Evolutionary conservation across 1,140 invertebrate species (phyloP).

Genomic region (Bradysia coprophila): DNA sequence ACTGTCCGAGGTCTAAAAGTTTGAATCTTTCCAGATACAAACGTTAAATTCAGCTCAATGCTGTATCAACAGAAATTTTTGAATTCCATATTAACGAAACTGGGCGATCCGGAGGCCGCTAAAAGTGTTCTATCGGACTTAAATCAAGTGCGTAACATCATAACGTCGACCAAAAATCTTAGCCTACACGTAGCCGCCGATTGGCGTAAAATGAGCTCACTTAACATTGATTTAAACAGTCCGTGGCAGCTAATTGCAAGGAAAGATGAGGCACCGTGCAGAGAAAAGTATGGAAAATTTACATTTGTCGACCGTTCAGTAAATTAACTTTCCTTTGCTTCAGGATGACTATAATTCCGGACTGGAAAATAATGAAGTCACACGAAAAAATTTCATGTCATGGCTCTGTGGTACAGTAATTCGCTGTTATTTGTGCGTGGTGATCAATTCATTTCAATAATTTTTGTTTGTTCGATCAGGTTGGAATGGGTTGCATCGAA

Average conservation of each 20-base stretch:
- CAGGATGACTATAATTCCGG: too few relatives aligned
- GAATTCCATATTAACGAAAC: conserved; percentile 34
- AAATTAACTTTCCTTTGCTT: too few relatives aligned
- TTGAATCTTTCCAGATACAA: conserved; percentile 38
- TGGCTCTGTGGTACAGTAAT: too few relatives aligned
- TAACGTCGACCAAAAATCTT: conserved; percentile 38
- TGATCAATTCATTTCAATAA: too few relatives aligned
- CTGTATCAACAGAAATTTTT: conserved; percentile 63
- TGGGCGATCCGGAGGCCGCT: conserved; percentile 32
- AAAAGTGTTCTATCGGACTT: conserved; percentile 37
- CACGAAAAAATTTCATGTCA: too few relatives aligned
- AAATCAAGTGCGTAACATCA: conserved; percentile 32
- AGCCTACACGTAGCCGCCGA: conserved; percentile 54
- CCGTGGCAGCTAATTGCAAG: conserved; percentile 33
- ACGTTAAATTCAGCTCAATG: conserved; percentile 45
- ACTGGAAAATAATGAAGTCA: too few relatives aligned
- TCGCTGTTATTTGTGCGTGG: too few relatives aligned
- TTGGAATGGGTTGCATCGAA: conserved; percentile 70
- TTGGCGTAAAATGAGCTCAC: conserved; percentile 32
- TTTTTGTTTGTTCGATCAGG: too few relatives aligned
- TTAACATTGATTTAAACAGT: conserved; percentile 26
- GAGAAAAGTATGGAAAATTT: conserved; percentile 15
- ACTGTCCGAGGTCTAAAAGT: not conserved
- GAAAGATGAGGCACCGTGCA: conserved; percentile 6
- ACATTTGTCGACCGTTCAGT: not conserved